Conservation (phyloP, 2,113 vertebrate genomes). For the Micronisus gabar region DNA sequence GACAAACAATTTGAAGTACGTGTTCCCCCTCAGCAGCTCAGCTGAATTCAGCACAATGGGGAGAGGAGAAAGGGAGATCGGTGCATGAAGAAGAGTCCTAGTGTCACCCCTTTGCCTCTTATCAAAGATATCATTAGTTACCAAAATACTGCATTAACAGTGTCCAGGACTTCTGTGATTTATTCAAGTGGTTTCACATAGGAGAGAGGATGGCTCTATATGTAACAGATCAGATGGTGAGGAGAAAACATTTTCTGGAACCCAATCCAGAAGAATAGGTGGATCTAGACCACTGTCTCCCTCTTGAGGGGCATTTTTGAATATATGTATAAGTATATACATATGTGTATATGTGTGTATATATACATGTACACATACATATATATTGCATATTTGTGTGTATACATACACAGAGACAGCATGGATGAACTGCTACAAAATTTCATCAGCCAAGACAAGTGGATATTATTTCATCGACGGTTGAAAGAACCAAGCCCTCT, state of each 20-base stretch:
- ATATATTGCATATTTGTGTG: not conserved
- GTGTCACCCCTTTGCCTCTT: not conserved
- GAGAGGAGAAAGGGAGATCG: not conserved
- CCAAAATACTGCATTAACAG: not conserved
- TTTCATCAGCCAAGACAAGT: not conserved
- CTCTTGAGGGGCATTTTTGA: not conserved
- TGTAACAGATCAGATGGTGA: not conserved
- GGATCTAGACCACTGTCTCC: not conserved
- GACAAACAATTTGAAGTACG: not conserved
- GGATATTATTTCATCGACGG: not conserved
- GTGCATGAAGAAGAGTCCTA: not conserved
- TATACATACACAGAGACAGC: not conserved
- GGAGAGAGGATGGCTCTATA: not conserved
- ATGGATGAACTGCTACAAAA: not conserved
- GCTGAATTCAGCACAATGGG: not conserved
- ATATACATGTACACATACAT: fast-evolving
- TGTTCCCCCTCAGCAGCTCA: not conserved
- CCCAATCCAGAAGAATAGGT: not conserved
- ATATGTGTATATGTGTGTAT: no score
- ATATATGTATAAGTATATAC: not conserved
- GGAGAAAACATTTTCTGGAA: not conserved
- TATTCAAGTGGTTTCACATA: not conserved
- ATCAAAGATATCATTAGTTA: not conserved
- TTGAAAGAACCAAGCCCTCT: not conserved
- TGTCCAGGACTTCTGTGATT: not conserved